These are phyloP conservation scores for Lepidurus packardi DNA, from an alignment of 1,140 invertebrate genomes.

Conservation along the genomic window DNA sequence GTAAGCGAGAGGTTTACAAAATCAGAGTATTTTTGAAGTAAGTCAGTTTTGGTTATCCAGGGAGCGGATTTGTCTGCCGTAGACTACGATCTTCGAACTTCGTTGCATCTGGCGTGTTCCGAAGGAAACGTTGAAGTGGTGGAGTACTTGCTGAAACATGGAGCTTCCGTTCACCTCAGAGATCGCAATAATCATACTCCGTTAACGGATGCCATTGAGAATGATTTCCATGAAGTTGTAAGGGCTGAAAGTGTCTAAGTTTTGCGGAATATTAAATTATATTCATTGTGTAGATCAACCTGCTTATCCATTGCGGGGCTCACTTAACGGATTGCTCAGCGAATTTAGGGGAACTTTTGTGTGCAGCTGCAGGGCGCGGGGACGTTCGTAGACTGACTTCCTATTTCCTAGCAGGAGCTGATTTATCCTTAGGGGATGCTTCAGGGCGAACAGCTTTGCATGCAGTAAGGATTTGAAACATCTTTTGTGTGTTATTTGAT, in stretches of 20 bases:
- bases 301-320: conserved; percentile 59
- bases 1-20: neutral
- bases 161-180: conserved; percentile 75
- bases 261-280: conserved; percentile 17
- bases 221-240: conserved; percentile 54
- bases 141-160: conserved; percentile 66
- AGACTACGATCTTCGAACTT: conserved; percentile 74
- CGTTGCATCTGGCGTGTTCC: conserved; percentile 71
- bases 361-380: conserved; percentile 54
- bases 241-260: neutral
- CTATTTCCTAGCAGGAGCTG: conserved; percentile 57
- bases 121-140: conserved; percentile 64
- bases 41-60: neutral
- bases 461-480: conserved; percentile 23
- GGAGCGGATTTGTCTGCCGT: conserved; percentile 66
- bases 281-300: conserved; percentile 43
- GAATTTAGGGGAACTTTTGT: conserved; percentile 56
- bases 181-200: conserved; percentile 56
- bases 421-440: conserved; percentile 54
- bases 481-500: neutral
- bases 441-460: conserved; percentile 58
- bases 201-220: conserved; percentile 57
- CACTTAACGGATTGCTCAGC: conserved; percentile 49
- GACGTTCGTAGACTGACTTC: conserved; percentile 53
- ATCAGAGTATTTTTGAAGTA: conserved; percentile 40